Percentiles rank a stretch among this genome's conserved stretches.
Conservation (phyloP, 2,113 vertebrate genomes). For the Speoplatyrhinus poulsoni region DNA sequence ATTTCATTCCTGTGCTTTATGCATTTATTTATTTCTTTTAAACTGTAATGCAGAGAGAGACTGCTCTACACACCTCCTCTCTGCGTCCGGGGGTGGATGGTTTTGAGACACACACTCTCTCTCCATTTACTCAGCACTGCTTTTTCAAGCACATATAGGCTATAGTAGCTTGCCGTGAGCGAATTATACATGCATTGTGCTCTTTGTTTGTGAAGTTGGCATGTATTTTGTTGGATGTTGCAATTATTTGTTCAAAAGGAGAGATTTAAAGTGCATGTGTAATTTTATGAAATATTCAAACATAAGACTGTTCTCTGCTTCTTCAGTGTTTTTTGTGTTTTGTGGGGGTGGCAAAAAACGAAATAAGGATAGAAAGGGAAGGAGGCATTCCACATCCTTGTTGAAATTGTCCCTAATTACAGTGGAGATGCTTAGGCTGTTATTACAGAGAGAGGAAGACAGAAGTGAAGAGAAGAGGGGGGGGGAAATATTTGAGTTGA, state of each 20-base stretch:
- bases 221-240: conserved; percentile 21
- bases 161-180: conserved; percentile 19
- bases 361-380: conserved; percentile 41
- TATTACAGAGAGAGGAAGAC: conserved; percentile 58
- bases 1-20: conserved; percentile 62
- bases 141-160: conserved; percentile 54
- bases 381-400: conserved; percentile 62
- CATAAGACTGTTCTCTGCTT: neutral
- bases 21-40: conserved; percentile 34
- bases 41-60: conserved; percentile 66
- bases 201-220: conserved; percentile 22
- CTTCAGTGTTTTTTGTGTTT: conserved; percentile 25
- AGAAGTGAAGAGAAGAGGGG: conserved; percentile 21
- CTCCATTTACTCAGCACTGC: conserved; percentile 57
- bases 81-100: conserved; percentile 73
- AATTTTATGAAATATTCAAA: neutral
- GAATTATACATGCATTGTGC: conserved; percentile 17
- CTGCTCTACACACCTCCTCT: conserved; percentile 75
- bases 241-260: neutral
- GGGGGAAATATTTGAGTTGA: too few species aligned
- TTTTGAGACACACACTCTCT: conserved; percentile 67
- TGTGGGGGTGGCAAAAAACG: conserved; percentile 35
- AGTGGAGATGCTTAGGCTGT: conserved; percentile 61
- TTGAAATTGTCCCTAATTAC: conserved; percentile 73
- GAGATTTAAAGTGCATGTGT: neutral